Conservation (phyloP, 2,797 vertebrate species). For the Morus bassanus region DNA sequence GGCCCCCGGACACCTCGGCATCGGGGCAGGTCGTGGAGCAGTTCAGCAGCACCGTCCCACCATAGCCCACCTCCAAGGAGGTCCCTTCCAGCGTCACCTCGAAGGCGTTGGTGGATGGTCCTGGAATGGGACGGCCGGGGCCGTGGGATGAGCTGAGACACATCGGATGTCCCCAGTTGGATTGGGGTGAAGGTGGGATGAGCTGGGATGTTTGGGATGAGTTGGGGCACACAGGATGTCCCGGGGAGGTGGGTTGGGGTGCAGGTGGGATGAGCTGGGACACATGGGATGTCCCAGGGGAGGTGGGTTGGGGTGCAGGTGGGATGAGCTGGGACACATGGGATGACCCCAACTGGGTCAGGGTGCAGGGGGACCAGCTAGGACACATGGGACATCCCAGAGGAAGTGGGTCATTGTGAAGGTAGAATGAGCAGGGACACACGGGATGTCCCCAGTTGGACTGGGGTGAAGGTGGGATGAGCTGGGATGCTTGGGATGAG, state of each 20-base stretch:
- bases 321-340: background rate
- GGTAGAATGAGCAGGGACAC: too few relatives aligned
- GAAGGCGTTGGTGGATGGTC: background rate
- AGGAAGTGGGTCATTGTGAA: too few relatives aligned
- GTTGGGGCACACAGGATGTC: background rate
- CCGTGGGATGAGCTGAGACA: background rate
- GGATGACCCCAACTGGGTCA: too few relatives aligned
- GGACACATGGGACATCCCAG: too few relatives aligned
- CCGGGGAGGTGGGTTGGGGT: background rate
- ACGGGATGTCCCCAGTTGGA: too few relatives aligned
- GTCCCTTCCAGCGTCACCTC: background rate
- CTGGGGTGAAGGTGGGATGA: background rate
- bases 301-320: background rate
- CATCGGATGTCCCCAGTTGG: background rate
- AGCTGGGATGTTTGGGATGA: background rate
- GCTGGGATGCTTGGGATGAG: background rate
- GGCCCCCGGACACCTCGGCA: fast-evolving
- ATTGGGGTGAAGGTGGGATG: background rate
- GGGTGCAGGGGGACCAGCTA: too few relatives aligned
- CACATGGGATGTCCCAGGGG: too few relatives aligned
- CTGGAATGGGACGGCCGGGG: background rate
- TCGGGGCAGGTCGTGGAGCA: background rate
- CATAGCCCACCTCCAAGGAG: background rate
- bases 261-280: background rate
- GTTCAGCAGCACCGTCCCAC: background rate